These are phyloP conservation scores for Hedychridium roseum DNA, from an alignment of 2,888 invertebrate species.

Conservation along the genomic window DNA sequence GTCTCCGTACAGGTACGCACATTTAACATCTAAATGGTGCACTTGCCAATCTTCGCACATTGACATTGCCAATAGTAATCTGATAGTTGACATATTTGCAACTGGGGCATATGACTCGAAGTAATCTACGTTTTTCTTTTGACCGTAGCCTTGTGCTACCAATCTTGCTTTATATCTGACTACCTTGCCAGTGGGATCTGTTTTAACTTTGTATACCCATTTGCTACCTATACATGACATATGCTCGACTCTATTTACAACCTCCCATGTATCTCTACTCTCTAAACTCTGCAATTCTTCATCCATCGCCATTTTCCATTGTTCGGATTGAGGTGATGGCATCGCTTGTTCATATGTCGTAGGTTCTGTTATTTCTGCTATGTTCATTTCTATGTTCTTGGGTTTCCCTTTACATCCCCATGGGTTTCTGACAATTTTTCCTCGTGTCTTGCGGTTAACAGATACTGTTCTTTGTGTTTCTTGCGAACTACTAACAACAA, in stretches of 20 bases:
- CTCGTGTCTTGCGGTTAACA: no score
- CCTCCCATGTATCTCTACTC: conserved; percentile 15
- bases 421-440: conserved; percentile 13
- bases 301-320: conserved; percentile 10
- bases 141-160: conserved; percentile 3
- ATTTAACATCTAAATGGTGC: conserved; percentile 12
- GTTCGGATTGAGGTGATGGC: conserved; percentile 6
- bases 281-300: conserved; percentile 9
- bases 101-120: conserved; percentile 11
- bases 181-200: conserved; percentile 10
- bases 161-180: conserved; percentile 13
- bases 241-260: not conserved
- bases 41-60: not conserved
- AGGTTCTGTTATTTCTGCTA: conserved; percentile 11
- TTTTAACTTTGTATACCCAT: conserved; percentile 21
- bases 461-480: no score
- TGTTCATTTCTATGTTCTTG: conserved; percentile 5
- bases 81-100: conserved; percentile 3
- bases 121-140: conserved; percentile 13
- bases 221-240: conserved; percentile 13
- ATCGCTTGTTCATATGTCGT: conserved; percentile 13
- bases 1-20: conserved; percentile 16
- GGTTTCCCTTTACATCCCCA: conserved; percentile 12
- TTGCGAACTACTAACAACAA: no score
- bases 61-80: conserved; percentile 8